phyloP scores from a whole-genome alignment of 2,797 vertebrate species.

The Trachops cirrhosus region DNA sequence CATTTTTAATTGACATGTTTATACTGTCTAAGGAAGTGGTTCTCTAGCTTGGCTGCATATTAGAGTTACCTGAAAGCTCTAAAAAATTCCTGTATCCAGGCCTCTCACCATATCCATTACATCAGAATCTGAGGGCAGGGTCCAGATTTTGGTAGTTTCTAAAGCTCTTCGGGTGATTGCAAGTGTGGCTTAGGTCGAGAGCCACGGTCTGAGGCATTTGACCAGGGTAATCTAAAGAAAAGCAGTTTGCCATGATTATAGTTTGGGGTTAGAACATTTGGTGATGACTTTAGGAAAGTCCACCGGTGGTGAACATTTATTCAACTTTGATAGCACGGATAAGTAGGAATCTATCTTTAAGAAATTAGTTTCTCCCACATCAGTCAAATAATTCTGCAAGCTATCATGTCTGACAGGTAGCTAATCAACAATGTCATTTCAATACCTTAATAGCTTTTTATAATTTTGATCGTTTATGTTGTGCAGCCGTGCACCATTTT shows the following conservation, averaged over 20 bases:
- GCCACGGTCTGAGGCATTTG: neutral
- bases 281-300: neutral
- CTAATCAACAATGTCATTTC: neutral
- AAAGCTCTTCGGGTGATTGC: neutral
- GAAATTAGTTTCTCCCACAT: neutral
- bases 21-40: neutral
- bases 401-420: neutral
- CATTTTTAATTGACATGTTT: neutral
- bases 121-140: neutral
- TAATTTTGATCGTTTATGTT: conserved; percentile 43
- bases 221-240: neutral
- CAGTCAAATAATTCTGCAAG: neutral
- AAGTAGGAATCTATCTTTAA: neutral
- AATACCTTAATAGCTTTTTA: neutral
- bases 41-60: neutral
- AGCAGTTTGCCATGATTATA: neutral
- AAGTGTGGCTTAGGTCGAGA: neutral
- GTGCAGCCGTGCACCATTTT: neutral
- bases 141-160: neutral
- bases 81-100: neutral
- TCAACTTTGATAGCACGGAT: neutral
- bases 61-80: neutral
- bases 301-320: neutral
- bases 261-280: conserved; percentile 22
- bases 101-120: neutral